phyloP scores from a whole-genome alignment of 1,140 invertebrate species.

The Nephila pilipes region DNA sequence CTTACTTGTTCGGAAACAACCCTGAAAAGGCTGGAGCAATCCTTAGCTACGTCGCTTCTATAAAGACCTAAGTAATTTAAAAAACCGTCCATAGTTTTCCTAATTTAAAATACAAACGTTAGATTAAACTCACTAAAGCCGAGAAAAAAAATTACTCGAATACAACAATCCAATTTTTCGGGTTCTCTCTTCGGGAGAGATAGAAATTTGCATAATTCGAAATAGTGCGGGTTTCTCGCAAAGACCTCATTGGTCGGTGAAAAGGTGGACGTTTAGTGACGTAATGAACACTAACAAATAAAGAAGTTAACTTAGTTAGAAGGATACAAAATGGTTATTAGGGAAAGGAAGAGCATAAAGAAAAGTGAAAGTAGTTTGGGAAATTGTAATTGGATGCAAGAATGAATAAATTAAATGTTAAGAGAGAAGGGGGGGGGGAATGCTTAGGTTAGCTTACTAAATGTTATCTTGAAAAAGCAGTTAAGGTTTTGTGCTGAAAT shows the following conservation, averaged over 20 bases:
- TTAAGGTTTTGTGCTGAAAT: no score
- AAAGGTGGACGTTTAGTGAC: background rate
- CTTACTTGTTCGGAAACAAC: slow-evolving; percentile 90
- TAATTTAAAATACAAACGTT: slow-evolving; percentile 37
- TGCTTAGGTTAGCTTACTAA: no score
- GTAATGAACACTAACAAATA: background rate
- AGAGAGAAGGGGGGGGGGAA: no score
- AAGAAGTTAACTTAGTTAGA: background rate
- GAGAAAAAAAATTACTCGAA: slow-evolving; percentile 6
- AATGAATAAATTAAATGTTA: background rate
- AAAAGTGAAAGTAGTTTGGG: background rate
- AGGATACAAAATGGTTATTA: background rate
- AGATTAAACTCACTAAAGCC: slow-evolving; percentile 2
- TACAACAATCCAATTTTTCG: background rate
- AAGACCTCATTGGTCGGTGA: slow-evolving; percentile 8
- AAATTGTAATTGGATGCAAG: background rate
- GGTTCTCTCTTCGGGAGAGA: background rate
- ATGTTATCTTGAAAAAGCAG: no score
- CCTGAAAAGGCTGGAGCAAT: slow-evolving; percentile 91
- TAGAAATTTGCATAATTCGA: background rate
- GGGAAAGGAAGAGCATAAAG: background rate
- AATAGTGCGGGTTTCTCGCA: background rate
- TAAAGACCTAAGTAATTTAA: slow-evolving; percentile 89
- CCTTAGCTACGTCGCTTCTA: slow-evolving; percentile 90
- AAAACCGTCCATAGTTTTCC: slow-evolving; percentile 86